Evolutionary conservation across 2,797 vertebrate genomes (phyloP).

Genomic region (Coregonus sp.): DNA sequence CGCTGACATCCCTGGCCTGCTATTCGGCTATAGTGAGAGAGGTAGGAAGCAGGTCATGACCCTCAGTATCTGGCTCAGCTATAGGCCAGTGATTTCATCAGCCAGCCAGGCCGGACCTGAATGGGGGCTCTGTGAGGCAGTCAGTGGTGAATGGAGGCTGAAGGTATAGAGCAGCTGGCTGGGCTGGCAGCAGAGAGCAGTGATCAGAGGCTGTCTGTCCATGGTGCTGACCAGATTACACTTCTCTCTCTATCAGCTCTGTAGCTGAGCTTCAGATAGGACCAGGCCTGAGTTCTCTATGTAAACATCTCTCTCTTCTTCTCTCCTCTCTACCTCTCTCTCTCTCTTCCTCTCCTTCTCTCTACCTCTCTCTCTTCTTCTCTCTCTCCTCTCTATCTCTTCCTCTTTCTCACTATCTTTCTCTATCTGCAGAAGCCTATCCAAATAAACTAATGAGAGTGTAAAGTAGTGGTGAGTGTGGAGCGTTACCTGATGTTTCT

Average conservation of each 20-base stretch:
- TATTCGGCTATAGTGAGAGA: background rate
- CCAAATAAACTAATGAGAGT: background rate
- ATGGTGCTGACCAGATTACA: background rate
- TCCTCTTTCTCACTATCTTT: background rate
- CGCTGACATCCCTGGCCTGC: background rate
- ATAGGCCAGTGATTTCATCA: background rate
- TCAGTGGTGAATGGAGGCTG: background rate
- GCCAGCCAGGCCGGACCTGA: background rate
- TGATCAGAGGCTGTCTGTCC: background rate
- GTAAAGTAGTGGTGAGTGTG: conserved; percentile 25
- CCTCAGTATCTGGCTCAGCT: background rate
- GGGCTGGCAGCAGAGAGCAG: background rate
- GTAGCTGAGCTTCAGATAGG: background rate
- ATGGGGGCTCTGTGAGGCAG: too few species aligned
- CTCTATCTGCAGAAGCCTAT: background rate
- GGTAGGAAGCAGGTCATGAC: background rate
- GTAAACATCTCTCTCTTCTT: background rate
- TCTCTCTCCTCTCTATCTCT: background rate
- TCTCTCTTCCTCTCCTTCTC: background rate
- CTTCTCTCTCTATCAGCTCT: conserved; percentile 29
- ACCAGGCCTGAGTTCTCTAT: background rate
- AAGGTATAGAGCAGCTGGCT: background rate
- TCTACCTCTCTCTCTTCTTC: background rate
- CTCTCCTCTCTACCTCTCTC: background rate
- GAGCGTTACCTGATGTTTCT: conserved; percentile 64